phyloP scores from a whole-genome alignment of 2,797 vertebrate genomes.

The Leuciscus waleckii region DNA sequence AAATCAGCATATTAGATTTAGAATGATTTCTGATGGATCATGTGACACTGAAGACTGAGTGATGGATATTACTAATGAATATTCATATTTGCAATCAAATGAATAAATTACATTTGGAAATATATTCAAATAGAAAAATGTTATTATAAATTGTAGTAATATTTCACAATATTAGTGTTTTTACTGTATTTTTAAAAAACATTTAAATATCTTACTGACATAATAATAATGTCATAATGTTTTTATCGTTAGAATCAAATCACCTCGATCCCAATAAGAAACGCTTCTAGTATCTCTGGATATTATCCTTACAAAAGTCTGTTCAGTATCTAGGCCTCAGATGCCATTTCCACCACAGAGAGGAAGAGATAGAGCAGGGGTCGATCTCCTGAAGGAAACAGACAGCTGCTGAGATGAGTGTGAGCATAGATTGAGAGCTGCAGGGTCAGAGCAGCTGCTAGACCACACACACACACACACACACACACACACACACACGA shows the following conservation, averaged over 20 bases:
- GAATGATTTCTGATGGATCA: not conserved
- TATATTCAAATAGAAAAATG: not conserved
- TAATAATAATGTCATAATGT: not conserved
- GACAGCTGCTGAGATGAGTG: slow-evolving; percentile 50
- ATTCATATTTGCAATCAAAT: not conserved
- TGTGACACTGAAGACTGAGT: not conserved
- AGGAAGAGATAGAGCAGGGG: not conserved
- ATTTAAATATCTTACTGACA: not conserved
- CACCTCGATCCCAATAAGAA: not conserved
- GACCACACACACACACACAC: slow-evolving; percentile 37
- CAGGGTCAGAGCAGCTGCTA: slow-evolving; percentile 39
- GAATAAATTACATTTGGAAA: not conserved
- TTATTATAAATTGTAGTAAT: not conserved
- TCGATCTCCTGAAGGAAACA: slow-evolving; percentile 41
- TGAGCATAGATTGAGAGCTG: slow-evolving; percentile 31
- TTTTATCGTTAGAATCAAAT: not conserved
- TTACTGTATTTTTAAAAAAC: not conserved
- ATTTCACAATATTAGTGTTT: not conserved
- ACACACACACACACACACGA: slow-evolving; percentile 38
- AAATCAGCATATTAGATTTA: not conserved
- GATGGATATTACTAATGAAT: not conserved
- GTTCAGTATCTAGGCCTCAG: not conserved
- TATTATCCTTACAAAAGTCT: not conserved
- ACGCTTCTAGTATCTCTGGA: not conserved
- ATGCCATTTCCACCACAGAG: slow-evolving; percentile 20